A percentile compares a stretch with the other conserved stretches of the same genome.
These are phyloP conservation scores for Aphaenogaster floridana DNA, from an alignment of 1,140 invertebrate genomes.

Conservation along the genomic window DNA sequence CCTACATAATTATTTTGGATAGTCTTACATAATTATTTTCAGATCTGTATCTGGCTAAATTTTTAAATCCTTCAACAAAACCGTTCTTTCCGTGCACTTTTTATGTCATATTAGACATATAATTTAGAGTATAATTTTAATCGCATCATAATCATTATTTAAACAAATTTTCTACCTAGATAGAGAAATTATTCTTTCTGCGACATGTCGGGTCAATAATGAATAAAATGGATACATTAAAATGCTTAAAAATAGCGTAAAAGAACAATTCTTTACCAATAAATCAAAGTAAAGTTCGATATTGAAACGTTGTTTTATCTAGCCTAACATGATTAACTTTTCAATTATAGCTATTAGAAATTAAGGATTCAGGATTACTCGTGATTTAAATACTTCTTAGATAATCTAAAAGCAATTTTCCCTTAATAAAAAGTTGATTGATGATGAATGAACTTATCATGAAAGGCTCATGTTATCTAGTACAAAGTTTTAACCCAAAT, in stretches of 20 bases:
- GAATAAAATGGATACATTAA: background rate
- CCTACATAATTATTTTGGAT: too few relatives aligned
- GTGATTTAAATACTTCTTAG: background rate
- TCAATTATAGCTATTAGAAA: background rate
- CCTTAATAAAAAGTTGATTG: background rate
- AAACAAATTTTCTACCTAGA: background rate
- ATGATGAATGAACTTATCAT: background rate
- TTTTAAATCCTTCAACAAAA: too few relatives aligned
- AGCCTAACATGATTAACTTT: background rate
- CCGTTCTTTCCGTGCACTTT: background rate
- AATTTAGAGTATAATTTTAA: too few relatives aligned
- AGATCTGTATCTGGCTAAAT: too few relatives aligned
- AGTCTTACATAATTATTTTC: too few relatives aligned
- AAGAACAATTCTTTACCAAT: background rate
- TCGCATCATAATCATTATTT: background rate
- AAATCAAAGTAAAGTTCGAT: conserved; percentile 14
- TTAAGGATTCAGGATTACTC: background rate
- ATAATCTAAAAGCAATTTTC: background rate
- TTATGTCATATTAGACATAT: background rate
- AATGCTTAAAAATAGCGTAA: background rate
- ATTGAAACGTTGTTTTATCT: background rate
- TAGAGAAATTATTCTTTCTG: background rate
- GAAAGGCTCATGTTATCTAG: background rate
- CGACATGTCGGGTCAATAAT: background rate
- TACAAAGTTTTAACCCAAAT: background rate